A percentile compares a stretch with the other conserved stretches of the same genome.
Conservation (phyloP, 1,140 invertebrate genomes). For the Teleogryllus occipitalis region DNA sequence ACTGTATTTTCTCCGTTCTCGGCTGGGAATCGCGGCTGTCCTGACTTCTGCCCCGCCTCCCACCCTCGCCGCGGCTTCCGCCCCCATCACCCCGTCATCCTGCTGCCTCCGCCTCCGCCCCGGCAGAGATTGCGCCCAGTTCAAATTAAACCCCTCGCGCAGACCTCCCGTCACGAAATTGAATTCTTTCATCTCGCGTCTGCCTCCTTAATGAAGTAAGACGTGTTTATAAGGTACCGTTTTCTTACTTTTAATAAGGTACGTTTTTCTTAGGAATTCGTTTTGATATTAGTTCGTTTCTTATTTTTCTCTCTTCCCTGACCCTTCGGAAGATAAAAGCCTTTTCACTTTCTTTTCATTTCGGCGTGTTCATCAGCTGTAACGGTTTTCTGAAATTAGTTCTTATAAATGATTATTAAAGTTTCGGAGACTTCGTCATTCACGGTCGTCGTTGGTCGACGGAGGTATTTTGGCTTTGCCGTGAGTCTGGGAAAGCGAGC, state of each 20-base stretch:
- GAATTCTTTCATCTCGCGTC: neutral
- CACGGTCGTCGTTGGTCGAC: neutral
- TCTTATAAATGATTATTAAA: neutral
- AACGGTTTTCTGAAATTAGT: neutral
- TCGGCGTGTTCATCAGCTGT: neutral
- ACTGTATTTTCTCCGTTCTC: too few species aligned
- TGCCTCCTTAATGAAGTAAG: neutral
- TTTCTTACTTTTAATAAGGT: conserved; percentile 6
- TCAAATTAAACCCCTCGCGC: neutral
- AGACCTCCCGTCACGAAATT: neutral
- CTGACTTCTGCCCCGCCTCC: neutral
- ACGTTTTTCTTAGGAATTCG: neutral
- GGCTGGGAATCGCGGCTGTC: too few species aligned
- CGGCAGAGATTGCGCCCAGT: neutral
- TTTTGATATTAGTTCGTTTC: conserved; percentile 2
- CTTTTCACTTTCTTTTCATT: neutral
- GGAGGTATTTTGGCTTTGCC: neutral
- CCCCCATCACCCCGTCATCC: neutral
- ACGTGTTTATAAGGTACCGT: neutral
- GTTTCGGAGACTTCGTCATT: neutral
- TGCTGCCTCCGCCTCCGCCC: too few species aligned
- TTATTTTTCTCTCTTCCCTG: neutral
- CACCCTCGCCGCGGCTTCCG: too few species aligned
- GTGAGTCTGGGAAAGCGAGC: neutral
- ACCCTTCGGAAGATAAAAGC: neutral